A percentile compares a stretch with the other conserved stretches of the same genome.
Evolutionary conservation across 2,888 invertebrate species (phyloP).

Genomic region (Acheta domesticus): DNA sequence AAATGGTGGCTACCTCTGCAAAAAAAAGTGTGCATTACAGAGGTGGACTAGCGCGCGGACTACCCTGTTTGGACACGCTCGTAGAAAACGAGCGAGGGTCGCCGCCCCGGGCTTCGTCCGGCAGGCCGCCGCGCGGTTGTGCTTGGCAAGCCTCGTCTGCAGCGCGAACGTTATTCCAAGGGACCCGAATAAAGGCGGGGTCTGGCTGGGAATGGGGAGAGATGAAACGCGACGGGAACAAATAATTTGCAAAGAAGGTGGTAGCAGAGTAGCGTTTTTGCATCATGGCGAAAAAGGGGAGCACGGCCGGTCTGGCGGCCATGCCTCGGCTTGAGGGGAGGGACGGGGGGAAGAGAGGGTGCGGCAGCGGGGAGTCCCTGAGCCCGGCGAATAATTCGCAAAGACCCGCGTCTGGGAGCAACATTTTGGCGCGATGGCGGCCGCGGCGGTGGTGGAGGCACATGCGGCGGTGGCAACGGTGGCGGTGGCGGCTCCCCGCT

Average conservation of each 20-base stretch:
- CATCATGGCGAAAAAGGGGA: not conserved
- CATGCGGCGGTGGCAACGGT: too few relatives aligned
- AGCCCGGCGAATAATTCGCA: not conserved
- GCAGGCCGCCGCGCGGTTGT: not conserved
- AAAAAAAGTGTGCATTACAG: not conserved
- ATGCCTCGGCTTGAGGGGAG: not conserved
- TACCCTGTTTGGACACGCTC: not conserved
- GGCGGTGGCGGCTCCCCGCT: not conserved
- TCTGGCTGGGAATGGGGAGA: not conserved
- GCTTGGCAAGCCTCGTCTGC: too few relatives aligned
- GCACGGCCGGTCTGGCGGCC: not conserved
- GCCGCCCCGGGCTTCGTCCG: not conserved
- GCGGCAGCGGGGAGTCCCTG: not conserved
- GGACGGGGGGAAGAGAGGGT: not conserved
- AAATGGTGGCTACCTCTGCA: not conserved
- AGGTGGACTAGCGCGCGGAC: not conserved
- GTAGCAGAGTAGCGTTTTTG: not conserved
- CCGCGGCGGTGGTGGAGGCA: not conserved
- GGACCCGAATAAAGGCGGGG: not conserved
- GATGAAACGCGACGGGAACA: not conserved
- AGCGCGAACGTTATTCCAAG: not conserved
- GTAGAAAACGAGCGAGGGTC: conserved; percentile 5
- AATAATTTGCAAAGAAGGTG: not conserved
- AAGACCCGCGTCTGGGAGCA: conserved; percentile 1
- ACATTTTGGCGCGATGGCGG: conserved; percentile 1